Base-by-base conservation (phyloP, 2,888 invertebrate genomes). In the Temnothorax rugatulus region DNA sequence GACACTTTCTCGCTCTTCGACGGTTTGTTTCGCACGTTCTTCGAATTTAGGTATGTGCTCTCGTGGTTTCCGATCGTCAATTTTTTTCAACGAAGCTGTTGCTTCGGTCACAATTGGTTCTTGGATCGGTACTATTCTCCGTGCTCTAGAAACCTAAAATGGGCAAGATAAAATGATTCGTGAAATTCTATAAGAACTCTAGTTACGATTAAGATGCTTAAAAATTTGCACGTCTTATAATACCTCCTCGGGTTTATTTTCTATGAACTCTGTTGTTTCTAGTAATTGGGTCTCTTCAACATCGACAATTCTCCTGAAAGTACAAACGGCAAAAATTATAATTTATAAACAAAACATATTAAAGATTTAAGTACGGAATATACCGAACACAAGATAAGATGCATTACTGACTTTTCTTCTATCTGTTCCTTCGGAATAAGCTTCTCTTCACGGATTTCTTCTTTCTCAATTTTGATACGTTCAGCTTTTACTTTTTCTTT, bases 11-110 rank as follows among this genome's bases (percentile, higher is more conserved):
- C 96, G 95, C 34, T 96, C 96, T 29, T 96, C 95, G 4, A 96
- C 91, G 2, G 96, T 93, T 15, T 95, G 95, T 86, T 96, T 95
- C 0, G 96, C 95, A 88, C 95, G 96, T 89, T 96, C 95, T 79
- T 95, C 93, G 18, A 91, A 87, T 88, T 94, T 94, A 5, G 95
- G 95, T 79, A 92, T 90, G 52, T 92, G 89, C 87, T 95, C 95
- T 81, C 94, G 94, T 18, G 94, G 91, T 89, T 96, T 96, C 29
- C 82, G 68, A 85, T 96, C 95, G 87, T 96, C 96, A 63, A 96
- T 95, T 91, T 96, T 96, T 92, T 96, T 97, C 87, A 96, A 95
- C 0, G 96, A 95, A 82, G 97, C 96, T n/a, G 96, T 95, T 73
- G 96, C 96, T 87, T 96, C 95, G 2, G 96, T 96, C 91, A 96